Conservation (phyloP, 2,113 vertebrate genomes). For the Rhizomys pruinosus region DNA sequence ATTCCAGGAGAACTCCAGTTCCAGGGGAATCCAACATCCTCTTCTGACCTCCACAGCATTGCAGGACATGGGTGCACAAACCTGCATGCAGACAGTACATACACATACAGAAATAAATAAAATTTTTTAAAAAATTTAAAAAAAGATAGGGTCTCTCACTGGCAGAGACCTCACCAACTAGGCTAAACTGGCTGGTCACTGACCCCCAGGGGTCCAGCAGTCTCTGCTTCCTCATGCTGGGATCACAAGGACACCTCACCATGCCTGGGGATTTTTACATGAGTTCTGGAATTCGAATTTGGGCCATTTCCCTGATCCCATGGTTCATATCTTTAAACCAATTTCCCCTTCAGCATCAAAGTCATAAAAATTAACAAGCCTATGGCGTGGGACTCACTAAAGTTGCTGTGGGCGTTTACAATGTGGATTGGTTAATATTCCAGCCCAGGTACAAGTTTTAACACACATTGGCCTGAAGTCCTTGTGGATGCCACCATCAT, state of each 20-base stretch:
- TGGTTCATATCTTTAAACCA: not conserved
- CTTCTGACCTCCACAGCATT: too few relatives aligned
- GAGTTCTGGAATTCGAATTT: not conserved
- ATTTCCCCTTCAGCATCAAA: not conserved
- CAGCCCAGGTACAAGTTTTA: too few relatives aligned
- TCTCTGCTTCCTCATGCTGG: not conserved
- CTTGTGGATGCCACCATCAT: not conserved
- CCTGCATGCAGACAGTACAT: too few relatives aligned
- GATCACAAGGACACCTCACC: not conserved
- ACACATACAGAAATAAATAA: too few relatives aligned
- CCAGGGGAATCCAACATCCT: too few relatives aligned
- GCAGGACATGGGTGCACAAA: too few relatives aligned
- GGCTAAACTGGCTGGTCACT: not conserved
- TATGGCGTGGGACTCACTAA: accelerated
- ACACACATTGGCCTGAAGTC: not conserved
- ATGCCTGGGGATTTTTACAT: not conserved
- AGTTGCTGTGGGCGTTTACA: not conserved
- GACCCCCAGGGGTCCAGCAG: not conserved
- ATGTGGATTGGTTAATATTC: not conserved
- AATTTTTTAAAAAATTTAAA: too few relatives aligned
- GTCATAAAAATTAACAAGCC: not conserved
- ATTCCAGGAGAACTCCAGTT: too few relatives aligned
- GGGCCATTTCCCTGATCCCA: not conserved
- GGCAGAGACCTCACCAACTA: not conserved
- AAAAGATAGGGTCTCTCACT: not conserved